Base-by-base conservation (phyloP, 2,888 invertebrate species). In the Oligia strigilis region DNA sequence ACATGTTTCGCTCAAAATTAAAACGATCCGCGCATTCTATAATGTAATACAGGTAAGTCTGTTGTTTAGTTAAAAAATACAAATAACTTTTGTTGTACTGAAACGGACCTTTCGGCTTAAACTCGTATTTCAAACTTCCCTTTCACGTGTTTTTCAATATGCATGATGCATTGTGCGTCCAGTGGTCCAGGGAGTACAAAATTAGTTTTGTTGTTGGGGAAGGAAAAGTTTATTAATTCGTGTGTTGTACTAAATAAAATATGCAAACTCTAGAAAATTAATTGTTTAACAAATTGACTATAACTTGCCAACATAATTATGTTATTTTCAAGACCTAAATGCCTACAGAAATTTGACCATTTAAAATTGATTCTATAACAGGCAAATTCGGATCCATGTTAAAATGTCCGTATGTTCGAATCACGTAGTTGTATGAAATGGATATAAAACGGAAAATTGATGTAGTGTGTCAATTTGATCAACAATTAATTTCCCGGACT, bases 131-230 rank as follows among this genome's bases (percentile, higher is more conserved):
- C 46, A 67, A 80, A 49, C 9, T 58, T 14, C 17, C 43, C n/a
- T 60, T 78, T 52, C 36, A 78, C 40, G 17, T 6, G 43, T 46
- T 67, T 46, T 80, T 67, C 36, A 80, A 80, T 80, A 69, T 77
- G 46, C 55, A 80, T 69, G 46, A 73, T 79, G 52, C 62, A 74
- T 62, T 62, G 29, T 62, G 3, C 5, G 40, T 8, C 40, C 40
- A 14, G 14, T 19, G n/a, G 9, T 8, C 9, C 46, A 29, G 19
- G 58, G 29, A 29, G 23, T 43, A 5, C 29, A 29, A 14, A 81
- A 43, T 62, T 43, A 23, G 40, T 36, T 62, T 9, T 77, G n/a
- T 40, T 9, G 14, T 14, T 13, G 2, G 2, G 49, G 69, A 23
- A 23, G 19, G 69, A 17, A 49, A 60, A 58, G 6, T 66, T 80